Evolutionary conservation across 2,113 vertebrate genomes (phyloP).

Genomic region (Mobula hypostoma): DNA sequence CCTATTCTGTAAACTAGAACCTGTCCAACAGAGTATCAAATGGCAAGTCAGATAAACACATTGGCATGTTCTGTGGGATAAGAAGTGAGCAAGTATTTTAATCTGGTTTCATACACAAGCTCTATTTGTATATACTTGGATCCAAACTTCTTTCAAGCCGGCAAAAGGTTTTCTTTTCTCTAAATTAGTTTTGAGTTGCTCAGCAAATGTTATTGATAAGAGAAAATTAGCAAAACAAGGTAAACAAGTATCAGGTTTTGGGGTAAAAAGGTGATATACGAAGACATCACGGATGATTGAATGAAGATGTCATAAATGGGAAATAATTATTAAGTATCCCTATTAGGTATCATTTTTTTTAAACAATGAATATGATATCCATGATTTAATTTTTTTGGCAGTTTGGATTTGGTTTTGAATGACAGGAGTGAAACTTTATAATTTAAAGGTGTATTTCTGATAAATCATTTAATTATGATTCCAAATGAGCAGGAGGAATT

Average conservation of each 20-base stretch:
- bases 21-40: neutral
- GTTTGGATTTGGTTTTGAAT: neutral
- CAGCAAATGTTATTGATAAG: neutral
- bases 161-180: neutral
- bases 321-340: neutral
- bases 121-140: neutral
- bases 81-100: neutral
- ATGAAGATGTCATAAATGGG: neutral
- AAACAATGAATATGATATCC: neutral
- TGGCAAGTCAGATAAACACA: slow-evolving; percentile 9
- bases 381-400: neutral
- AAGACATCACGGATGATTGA: no score
- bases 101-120: neutral
- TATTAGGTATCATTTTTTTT: neutral
- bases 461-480: neutral
- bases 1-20: slow-evolving; percentile 19
- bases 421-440: neutral
- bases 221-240: neutral
- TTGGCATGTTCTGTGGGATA: neutral
- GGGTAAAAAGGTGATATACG: neutral
- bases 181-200: neutral
- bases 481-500: neutral
- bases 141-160: neutral
- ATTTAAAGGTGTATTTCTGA: neutral
- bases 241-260: neutral